These are phyloP conservation scores for Drosophila niveifrons DNA, from an alignment of 2,888 invertebrate genomes.

Conservation along the genomic window DNA sequence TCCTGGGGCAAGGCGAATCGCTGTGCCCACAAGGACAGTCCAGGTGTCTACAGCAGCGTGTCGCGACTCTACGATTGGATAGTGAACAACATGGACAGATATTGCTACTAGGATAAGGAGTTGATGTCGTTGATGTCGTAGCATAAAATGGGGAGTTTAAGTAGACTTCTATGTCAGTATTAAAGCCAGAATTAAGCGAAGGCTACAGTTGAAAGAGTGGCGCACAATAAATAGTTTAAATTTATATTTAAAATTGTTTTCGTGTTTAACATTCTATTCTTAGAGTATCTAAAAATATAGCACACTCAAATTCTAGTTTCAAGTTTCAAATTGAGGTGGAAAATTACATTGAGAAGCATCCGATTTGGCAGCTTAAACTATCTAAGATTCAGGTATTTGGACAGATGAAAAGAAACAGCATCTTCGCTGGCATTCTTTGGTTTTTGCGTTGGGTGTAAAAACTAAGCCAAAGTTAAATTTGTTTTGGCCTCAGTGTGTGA, in stretches of 20 bases:
- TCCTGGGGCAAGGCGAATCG: constrained; percentile 85
- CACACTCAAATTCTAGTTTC: no score
- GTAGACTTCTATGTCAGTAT: neutral
- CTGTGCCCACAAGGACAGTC: constrained; percentile 87
- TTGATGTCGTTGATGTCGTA: no score
- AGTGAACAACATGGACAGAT: constrained; percentile 48
- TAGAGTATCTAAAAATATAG: neutral
- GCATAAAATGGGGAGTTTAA: neutral
- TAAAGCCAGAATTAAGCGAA: neutral
- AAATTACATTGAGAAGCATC: no score
- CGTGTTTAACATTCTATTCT: neutral
- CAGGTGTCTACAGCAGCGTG: constrained; percentile 89
- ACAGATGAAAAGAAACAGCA: neutral
- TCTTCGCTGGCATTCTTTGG: neutral
- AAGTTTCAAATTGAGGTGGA: no score
- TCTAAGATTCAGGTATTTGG: no score
- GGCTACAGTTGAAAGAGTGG: no score
- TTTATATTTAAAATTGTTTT: neutral
- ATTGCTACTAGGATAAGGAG: constrained; percentile 57
- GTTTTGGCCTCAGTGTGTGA: neutral
- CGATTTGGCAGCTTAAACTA: no score
- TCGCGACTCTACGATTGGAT: constrained; percentile 68
- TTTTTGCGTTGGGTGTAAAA: neutral
- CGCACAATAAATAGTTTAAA: neutral
- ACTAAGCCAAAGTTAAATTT: neutral